Conservation (phyloP, 2,797 vertebrate species). For the Rhinella marina region DNA sequence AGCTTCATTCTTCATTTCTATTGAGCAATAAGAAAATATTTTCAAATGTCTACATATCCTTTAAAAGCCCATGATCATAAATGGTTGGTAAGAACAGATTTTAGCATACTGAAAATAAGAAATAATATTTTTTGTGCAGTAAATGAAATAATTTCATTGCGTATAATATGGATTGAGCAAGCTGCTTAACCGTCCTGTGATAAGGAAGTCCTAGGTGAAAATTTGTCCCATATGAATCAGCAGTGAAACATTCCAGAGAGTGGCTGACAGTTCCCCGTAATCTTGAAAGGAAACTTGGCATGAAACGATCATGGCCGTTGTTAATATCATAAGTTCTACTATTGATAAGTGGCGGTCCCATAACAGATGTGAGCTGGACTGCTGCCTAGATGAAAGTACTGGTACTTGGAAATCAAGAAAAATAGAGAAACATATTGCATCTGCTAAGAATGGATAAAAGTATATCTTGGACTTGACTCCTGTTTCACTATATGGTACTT, state of each 20-base stretch:
- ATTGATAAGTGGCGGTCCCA: constrained; percentile 28
- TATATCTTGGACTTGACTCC: not conserved
- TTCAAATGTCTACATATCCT: not conserved
- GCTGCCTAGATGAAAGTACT: not conserved
- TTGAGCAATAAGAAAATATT: no score
- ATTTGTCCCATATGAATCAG: constrained; percentile 5
- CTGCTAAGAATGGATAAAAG: not conserved
- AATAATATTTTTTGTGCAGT: not conserved
- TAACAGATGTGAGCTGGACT: not conserved
- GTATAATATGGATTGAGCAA: not conserved
- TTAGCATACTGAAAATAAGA: not conserved
- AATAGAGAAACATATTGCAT: not conserved
- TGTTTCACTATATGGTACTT: not conserved
- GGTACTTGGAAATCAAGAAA: not conserved
- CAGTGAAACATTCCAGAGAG: constrained; percentile 24
- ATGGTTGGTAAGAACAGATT: not conserved
- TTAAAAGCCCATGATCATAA: not conserved
- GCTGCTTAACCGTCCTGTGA: not conserved
- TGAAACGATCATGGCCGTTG: not conserved
- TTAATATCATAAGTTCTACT: constrained; percentile 22
- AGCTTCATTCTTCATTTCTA: no score
- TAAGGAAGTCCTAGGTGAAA: not conserved
- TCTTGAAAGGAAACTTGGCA: constrained; percentile 48
- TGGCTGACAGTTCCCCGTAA: not conserved
- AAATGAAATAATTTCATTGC: not conserved